Conservation (phyloP, 2,888 invertebrate species). For the Venustoraphidia nigricollis region DNA sequence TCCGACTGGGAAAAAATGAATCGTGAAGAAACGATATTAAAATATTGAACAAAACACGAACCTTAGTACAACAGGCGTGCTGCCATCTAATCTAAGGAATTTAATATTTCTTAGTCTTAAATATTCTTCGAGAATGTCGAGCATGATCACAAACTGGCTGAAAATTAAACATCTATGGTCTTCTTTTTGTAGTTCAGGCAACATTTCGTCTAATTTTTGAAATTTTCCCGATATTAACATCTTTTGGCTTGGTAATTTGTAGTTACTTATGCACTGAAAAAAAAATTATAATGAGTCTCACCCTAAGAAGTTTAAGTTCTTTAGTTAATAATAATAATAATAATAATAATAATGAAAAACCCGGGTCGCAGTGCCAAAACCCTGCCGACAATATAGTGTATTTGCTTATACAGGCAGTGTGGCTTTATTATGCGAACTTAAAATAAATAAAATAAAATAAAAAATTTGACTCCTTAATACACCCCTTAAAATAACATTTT, state of each 20-base stretch:
- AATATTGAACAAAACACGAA: slow-evolving; percentile 17
- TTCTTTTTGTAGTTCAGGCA: slow-evolving; percentile 54
- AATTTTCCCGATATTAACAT: slow-evolving; percentile 83
- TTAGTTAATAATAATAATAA: too few species aligned
- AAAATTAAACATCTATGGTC: slow-evolving; percentile 82
- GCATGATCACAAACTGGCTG: slow-evolving; percentile 91
- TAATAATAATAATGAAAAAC: too few species aligned
- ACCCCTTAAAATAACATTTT: too few species aligned
- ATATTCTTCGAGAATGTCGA: slow-evolving; percentile 85
- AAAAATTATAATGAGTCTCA: slow-evolving; percentile 6
- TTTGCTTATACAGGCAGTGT: too few species aligned
- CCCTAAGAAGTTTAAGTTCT: too few species aligned
- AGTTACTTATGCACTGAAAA: slow-evolving; percentile 42
- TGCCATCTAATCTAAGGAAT: slow-evolving; percentile 78
- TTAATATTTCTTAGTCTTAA: slow-evolving; percentile 54
- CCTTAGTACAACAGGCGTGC: slow-evolving; percentile 71
- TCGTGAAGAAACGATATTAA: too few species aligned
- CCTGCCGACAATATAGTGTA: too few species aligned
- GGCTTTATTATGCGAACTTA: too few species aligned
- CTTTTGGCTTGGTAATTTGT: slow-evolving; percentile 46
- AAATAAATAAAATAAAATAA: too few species aligned
- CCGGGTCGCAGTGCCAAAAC: too few species aligned
- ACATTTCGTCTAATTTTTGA: slow-evolving; percentile 54
- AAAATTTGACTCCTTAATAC: too few species aligned
- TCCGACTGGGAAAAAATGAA: too few species aligned